Conservation (phyloP, 2,888 invertebrate species). For the Argyra leucocephala region DNA sequence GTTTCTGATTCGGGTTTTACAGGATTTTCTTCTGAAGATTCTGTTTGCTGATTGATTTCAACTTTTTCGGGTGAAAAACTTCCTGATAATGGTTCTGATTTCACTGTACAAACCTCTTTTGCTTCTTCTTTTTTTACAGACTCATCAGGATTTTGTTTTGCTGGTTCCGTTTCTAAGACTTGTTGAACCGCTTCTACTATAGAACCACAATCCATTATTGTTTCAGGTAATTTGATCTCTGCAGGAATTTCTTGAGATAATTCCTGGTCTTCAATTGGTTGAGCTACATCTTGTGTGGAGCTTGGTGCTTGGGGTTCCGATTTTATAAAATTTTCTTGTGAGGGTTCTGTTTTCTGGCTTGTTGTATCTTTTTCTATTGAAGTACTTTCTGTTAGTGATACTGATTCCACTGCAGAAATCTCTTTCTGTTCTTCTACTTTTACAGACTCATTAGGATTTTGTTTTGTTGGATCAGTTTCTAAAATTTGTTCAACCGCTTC, state of each 20-base stretch:
- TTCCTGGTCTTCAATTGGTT: no score
- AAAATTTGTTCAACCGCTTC: no score
- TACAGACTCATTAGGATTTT: not conserved
- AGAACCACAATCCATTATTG: not conserved
- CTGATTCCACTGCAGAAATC: not conserved
- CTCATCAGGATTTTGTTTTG: not conserved
- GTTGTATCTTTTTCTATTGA: not conserved
- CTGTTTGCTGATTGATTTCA: not conserved
- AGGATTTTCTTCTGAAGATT: not conserved
- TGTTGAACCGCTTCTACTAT: no score
- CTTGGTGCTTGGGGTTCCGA: no score
- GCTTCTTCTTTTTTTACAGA: not conserved
- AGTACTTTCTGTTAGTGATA: not conserved
- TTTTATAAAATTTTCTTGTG: no score
- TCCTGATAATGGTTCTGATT: not conserved
- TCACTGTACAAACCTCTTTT: not conserved
- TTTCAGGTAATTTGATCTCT: not conserved
- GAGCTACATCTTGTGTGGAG: no score
- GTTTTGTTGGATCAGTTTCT: not conserved
- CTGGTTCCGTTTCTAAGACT: not conserved
- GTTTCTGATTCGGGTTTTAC: no score
- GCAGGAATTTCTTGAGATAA: no score
- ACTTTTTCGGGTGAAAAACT: not conserved
- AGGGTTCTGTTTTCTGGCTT: not conserved
- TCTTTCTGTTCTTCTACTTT: not conserved